phyloP scores from a whole-genome alignment of 2,113 vertebrate genomes.

The Struthidea cinerea region DNA sequence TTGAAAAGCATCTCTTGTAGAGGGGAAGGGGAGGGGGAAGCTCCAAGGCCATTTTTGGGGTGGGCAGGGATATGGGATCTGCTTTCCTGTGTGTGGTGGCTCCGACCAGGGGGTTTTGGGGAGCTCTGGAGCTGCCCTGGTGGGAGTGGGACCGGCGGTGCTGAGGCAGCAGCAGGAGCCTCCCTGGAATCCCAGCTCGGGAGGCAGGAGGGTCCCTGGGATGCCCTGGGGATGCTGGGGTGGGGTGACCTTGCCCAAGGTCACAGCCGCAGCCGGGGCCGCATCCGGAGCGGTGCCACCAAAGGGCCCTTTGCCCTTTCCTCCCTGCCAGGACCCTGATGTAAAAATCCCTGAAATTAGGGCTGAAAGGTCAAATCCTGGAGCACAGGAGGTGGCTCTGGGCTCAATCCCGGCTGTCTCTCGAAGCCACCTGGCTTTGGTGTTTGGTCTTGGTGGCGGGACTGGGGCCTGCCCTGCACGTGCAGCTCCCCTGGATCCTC shows the following conservation, averaged over 20 bases:
- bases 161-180: not conserved
- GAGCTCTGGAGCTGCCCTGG: not conserved
- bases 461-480: not conserved
- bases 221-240: accelerated
- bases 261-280: accelerated
- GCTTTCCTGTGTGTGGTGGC: accelerated
- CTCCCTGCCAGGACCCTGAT: not conserved
- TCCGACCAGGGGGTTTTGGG: accelerated
- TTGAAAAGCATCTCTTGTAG: accelerated
- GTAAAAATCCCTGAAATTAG: accelerated
- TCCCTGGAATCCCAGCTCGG: accelerated
- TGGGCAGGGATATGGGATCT: not conserved
- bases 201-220: not conserved
- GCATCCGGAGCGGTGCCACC: accelerated
- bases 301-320: not conserved
- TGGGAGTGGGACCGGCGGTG: accelerated
- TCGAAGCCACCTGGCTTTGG: not conserved
- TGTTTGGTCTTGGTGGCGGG: not conserved
- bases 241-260: not conserved
- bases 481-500: not conserved
- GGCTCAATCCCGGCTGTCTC: accelerated
- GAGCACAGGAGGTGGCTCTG: not conserved
- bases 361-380: not conserved
- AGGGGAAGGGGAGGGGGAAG: too few species aligned
- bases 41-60: accelerated